Percentiles rank a stretch among this genome's conserved stretches.
Evolutionary conservation across 2,888 invertebrate genomes (phyloP).

Genomic region (Dicyrtomina minuta): DNA sequence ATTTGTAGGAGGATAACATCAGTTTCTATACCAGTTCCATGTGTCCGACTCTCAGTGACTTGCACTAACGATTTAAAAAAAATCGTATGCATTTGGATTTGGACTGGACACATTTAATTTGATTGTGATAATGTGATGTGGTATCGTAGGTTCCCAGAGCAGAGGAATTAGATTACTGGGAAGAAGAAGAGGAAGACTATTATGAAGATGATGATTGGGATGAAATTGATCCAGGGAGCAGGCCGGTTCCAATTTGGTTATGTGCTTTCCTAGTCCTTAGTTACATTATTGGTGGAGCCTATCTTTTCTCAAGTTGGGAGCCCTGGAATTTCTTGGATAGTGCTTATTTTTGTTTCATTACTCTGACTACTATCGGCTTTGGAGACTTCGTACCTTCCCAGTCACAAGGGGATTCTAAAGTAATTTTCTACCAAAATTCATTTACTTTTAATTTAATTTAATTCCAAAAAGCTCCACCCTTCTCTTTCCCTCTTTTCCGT

Average conservation of each 20-base stretch:
- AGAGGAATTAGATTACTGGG: constrained; percentile 62
- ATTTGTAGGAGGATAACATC: too few species aligned
- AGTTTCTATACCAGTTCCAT: too few species aligned
- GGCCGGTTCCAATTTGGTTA: constrained; percentile 74
- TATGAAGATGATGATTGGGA: constrained; percentile 60
- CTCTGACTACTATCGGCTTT: constrained; percentile 88
- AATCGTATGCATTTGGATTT: background rate
- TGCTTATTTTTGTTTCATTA: constrained; percentile 92
- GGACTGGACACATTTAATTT: too few species aligned
- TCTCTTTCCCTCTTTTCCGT: too few species aligned
- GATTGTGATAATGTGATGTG: too few species aligned
- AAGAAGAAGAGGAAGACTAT: constrained; percentile 60
- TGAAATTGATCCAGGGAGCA: constrained; percentile 58
- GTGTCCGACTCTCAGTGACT: background rate
- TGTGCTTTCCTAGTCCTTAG: constrained; percentile 80
- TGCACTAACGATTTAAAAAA: background rate
- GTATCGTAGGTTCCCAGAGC: constrained; percentile 14
- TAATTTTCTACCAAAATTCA: constrained; percentile 31
- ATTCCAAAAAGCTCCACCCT: background rate
- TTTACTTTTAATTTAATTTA: constrained; percentile 19
- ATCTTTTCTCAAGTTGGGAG: constrained; percentile 82
- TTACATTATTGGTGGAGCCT: constrained; percentile 86
- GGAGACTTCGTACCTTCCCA: constrained; percentile 82
- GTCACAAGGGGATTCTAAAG: constrained; percentile 58
- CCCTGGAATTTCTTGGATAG: constrained; percentile 82